Evolutionary conservation across 2,888 invertebrate species (phyloP).

Genomic region (Anoplius nigerrimus): DNA sequence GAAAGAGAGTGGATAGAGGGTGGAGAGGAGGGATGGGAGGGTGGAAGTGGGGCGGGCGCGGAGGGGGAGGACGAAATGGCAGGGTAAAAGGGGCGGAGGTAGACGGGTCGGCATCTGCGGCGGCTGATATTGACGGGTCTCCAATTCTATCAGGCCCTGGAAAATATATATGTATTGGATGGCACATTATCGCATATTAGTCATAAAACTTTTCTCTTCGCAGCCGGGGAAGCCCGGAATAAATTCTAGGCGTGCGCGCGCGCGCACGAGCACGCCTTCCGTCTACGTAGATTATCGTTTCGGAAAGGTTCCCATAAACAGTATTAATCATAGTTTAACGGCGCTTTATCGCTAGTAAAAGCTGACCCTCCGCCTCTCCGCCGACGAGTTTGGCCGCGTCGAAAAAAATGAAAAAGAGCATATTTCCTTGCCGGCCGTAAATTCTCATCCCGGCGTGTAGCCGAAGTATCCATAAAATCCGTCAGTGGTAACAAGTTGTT

Average conservation of each 20-base stretch:
- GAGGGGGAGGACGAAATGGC: constrained; percentile 12
- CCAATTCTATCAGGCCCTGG: constrained; percentile 62
- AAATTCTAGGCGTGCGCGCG: constrained; percentile 56
- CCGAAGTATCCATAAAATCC: too few relatives aligned
- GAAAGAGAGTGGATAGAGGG: background rate
- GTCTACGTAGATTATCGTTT: constrained; percentile 55
- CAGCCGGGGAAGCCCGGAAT: constrained; percentile 37
- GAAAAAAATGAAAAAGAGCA: too few relatives aligned
- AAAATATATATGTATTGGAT: constrained; percentile 63
- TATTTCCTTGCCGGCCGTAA: too few relatives aligned
- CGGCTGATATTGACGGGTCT: constrained; percentile 68
- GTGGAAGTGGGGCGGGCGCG: constrained; percentile 2
- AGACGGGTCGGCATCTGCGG: constrained; percentile 56
- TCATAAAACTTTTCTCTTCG: constrained; percentile 63
- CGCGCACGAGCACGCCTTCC: constrained; percentile 58
- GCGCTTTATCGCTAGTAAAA: background rate
- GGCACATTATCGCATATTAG: constrained; percentile 69
- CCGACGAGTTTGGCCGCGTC: too few relatives aligned
- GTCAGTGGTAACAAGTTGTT: too few relatives aligned
- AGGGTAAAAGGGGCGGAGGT: constrained; percentile 19
- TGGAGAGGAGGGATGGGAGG: background rate
- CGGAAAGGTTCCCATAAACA: too few relatives aligned
- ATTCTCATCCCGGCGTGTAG: too few relatives aligned
- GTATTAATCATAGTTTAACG: background rate
- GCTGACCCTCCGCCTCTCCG: background rate